phyloP scores from a whole-genome alignment of 2,888 invertebrate species.

The Tachina grossa region DNA sequence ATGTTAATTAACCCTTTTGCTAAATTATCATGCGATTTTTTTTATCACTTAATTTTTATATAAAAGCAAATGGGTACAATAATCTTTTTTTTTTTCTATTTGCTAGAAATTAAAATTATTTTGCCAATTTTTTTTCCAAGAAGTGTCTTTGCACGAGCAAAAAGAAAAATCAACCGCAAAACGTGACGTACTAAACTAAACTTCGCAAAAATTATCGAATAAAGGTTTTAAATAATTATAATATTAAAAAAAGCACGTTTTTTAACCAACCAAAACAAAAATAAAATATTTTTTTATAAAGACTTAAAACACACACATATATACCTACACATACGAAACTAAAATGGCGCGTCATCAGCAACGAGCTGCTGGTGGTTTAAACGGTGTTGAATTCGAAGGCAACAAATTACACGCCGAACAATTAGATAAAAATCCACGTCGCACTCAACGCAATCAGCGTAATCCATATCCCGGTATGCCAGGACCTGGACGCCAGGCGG shows the following conservation, averaged over 20 bases:
- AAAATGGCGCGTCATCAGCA: slow-evolving; percentile 69
- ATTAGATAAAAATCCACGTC: slow-evolving; percentile 85
- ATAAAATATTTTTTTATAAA: background rate
- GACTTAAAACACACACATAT: background rate
- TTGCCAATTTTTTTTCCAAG: slow-evolving; percentile 22
- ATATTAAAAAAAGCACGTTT: background rate
- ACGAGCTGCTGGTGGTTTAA: slow-evolving; percentile 92
- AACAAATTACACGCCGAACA: slow-evolving; percentile 92
- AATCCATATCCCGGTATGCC: slow-evolving; percentile 86
- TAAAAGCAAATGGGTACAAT: background rate
- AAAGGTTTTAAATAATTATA: background rate
- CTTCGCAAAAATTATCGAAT: slow-evolving; percentile 39
- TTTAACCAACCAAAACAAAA: background rate
- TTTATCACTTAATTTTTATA: slow-evolving; percentile 1
- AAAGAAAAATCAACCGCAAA: slow-evolving; percentile 72
- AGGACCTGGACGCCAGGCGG: slow-evolving; percentile 91
- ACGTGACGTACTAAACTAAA: slow-evolving; percentile 76
- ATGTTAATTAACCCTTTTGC: background rate
- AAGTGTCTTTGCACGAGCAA: slow-evolving; percentile 25
- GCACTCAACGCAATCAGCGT: slow-evolving; percentile 80
- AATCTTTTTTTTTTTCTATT: background rate
- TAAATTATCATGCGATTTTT: slow-evolving; percentile 10
- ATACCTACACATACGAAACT: background rate
- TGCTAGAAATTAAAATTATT: slow-evolving; percentile 1
- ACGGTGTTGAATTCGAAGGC: slow-evolving; percentile 94